Conservation (phyloP, 2,888 invertebrate genomes). For the Psylliodes chrysocephalus region DNA sequence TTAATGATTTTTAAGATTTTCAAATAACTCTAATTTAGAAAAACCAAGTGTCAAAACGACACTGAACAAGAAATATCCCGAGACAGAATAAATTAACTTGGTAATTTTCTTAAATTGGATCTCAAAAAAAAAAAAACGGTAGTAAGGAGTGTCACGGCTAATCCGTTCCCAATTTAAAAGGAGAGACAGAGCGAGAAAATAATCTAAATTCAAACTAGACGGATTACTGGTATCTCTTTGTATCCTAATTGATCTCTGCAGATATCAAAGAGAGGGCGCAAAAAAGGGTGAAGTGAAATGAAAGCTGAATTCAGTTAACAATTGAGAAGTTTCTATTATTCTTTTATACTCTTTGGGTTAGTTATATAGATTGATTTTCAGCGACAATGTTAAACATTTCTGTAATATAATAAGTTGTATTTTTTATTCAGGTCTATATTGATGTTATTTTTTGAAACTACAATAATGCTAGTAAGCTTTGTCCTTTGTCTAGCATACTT, state of each 20-base stretch:
- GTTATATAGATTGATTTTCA: neutral
- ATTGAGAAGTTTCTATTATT: conserved; percentile 1
- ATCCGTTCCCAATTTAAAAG: conserved; percentile 29
- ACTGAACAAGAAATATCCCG: conserved; percentile 1
- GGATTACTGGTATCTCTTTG: conserved; percentile 22
- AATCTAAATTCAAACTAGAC: conserved; percentile 31
- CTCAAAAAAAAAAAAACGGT: conserved; percentile 7
- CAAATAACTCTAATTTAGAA: too few relatives aligned
- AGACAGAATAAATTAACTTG: conserved; percentile 28
- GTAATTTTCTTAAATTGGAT: conserved; percentile 25
- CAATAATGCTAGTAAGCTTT: too few relatives aligned
- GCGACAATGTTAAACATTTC: too few relatives aligned
- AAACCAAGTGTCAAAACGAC: conserved; percentile 11
- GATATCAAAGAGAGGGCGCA: neutral
- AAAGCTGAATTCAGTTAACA: neutral
- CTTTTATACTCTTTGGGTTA: neutral
- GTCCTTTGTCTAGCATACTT: too few relatives aligned
- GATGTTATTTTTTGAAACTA: too few relatives aligned
- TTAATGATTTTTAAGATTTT: too few relatives aligned
- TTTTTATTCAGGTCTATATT: too few relatives aligned
- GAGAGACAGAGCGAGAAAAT: conserved; percentile 28
- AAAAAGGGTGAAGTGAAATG: neutral
- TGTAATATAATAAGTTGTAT: too few relatives aligned
- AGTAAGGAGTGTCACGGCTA: conserved; percentile 25
- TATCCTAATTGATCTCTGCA: conserved; percentile 19